Percentiles rank a stretch among this genome's conserved stretches.
Evolutionary conservation across 1,140 invertebrate genomes (phyloP).

Genomic region (Drosophila athabasca): DNA sequence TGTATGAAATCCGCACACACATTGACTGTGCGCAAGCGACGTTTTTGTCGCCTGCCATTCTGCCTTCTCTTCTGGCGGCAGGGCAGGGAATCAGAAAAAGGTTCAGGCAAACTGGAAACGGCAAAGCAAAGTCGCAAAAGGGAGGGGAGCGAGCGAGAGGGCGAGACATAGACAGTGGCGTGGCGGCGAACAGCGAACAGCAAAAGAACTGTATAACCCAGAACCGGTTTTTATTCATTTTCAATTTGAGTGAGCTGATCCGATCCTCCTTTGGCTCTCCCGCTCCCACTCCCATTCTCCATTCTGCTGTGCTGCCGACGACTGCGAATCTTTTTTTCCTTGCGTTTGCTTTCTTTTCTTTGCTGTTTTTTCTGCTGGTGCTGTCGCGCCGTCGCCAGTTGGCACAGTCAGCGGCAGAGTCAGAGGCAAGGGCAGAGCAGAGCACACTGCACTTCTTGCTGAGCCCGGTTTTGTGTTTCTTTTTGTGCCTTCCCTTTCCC

Average conservation of each 20-base stretch:
- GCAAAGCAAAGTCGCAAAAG: constrained; percentile 15
- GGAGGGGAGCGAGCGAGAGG: background rate
- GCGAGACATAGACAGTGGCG: background rate
- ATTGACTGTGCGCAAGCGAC: background rate
- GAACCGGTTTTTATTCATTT: constrained; percentile 69
- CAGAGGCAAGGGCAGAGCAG: no score
- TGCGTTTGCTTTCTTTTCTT: constrained; percentile 24
- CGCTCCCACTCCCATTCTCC: background rate
- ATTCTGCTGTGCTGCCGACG: constrained; percentile 19
- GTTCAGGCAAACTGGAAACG: constrained; percentile 9
- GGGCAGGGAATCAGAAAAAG: no score
- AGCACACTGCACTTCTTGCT: no score
- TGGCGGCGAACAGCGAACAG: background rate
- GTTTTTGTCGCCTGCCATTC: constrained; percentile 37
- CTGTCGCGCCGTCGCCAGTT: no score
- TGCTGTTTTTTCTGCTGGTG: constrained; percentile 15
- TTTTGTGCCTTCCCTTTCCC: background rate
- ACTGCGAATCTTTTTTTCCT: constrained; percentile 48
- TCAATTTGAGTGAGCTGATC: constrained; percentile 57
- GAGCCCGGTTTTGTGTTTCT: constrained; percentile 5
- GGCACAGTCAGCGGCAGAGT: constrained; percentile 15
- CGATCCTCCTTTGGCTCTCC: constrained; percentile 9
- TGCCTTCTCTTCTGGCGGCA: no score
- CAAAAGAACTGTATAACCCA: constrained; percentile 65
- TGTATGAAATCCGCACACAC: background rate